Evolutionary conservation across 2,888 invertebrate genomes (phyloP), one percentile per base, ranked within the genome.

Genomic region (Encarsia formosa): DNA sequence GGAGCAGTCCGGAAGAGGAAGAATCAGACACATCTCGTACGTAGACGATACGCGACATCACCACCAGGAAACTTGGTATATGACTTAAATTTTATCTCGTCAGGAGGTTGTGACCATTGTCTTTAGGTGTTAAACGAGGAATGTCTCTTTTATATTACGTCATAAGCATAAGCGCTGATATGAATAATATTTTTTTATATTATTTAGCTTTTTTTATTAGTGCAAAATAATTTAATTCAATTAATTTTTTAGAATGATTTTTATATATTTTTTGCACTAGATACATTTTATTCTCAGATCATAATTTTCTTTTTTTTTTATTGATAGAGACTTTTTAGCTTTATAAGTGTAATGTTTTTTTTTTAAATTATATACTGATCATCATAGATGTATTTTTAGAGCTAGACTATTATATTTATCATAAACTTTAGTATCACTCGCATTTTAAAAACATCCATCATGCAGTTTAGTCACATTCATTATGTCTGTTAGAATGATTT

Each of bases 301-400:
- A 44, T 18, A 44, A n/a, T 44, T 31, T 45, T 37, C 22, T 34
- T 37, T 29, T 43, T 34, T 22, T 18, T 23, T 31, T 48, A 35
- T 29, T 29, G n/a, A n/a, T n/a, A n/a, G n/a, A n/a, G n/a, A n/a
- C n/a, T n/a, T n/a, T n/a, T n/a, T n/a, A n/a, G n/a, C n/a, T n/a
- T n/a, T 29, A 19, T 55, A 32, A 51, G 35, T 52, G 49, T 56
- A 47, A 52, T 52, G 46, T 52, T 49, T 38, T 18, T 45, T 35
- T 32, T 37, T 31, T 13, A 34, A 31, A 32, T 43, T 20, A 40
- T 15, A 53, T 53, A n/a, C 50, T 50, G 45, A 52, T 44, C 37
- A 46, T 42, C 41, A 56, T 56, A 48, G 41, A 49, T 52, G 3
- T 47, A 31, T 52, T 47, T 52, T 35, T 52, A 52, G 49, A 44